These are phyloP conservation scores for Tenthredo distinguenda DNA, from an alignment of 2,888 invertebrate genomes.

Conservation along the genomic window DNA sequence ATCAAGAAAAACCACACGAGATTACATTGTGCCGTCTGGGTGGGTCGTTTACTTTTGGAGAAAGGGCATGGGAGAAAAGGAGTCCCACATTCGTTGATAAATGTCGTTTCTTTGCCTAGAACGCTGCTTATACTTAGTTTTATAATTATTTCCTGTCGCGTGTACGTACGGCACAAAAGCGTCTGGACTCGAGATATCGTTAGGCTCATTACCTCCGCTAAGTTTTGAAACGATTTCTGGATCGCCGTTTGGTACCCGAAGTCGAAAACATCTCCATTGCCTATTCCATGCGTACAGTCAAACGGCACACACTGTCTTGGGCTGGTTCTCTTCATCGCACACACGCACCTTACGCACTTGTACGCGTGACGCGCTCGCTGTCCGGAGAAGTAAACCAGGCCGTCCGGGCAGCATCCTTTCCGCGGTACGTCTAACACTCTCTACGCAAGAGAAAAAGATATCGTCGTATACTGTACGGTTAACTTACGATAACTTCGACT, in stretches of 20 bases:
- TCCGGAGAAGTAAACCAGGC: constrained; percentile 72
- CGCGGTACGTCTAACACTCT: constrained; percentile 74
- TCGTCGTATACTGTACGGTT: constrained; percentile 14
- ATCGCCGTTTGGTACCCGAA: neutral
- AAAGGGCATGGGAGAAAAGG: constrained; percentile 25
- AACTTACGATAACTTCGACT: neutral
- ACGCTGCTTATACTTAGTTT: neutral
- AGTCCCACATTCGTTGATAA: neutral
- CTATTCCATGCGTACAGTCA: constrained; percentile 64
- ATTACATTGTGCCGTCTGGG: constrained; percentile 20
- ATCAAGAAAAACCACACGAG: constrained; percentile 30
- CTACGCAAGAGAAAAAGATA: constrained; percentile 69
- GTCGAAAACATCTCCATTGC: constrained; percentile 4
- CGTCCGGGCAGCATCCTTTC: constrained; percentile 60
- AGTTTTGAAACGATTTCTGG: neutral
- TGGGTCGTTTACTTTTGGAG: constrained; percentile 20
- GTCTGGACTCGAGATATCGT: neutral
- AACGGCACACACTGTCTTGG: constrained; percentile 55
- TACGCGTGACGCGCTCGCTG: constrained; percentile 58
- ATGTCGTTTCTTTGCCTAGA: neutral
- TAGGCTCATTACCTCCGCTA: neutral
- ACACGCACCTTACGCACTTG: constrained; percentile 71
- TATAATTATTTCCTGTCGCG: constrained; percentile 6
- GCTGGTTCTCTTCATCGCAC: constrained; percentile 32
- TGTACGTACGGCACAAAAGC: neutral